Base-by-base conservation (phyloP, 2,797 vertebrate species). In the Diceros bicornis region DNA sequence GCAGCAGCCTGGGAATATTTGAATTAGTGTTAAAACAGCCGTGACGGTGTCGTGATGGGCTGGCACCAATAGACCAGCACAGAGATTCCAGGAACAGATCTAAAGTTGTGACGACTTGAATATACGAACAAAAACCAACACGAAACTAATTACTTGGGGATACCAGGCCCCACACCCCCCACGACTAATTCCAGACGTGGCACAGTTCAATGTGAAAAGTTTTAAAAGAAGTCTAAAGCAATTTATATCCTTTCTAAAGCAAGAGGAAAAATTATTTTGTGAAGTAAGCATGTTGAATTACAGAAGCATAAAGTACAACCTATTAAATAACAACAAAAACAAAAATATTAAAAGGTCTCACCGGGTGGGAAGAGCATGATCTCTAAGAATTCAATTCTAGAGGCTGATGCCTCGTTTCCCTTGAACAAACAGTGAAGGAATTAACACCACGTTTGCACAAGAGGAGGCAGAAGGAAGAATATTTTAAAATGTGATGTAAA, bases 1-100 rank as follows among this genome's bases (percentile, higher is more conserved):
- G 0, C 37, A 0, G 47, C 37, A 12, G 32, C 59, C 57, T 41
- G 7, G 41, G 23, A 44, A 14, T 3, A 27, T 7, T 71, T 16
- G 66, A 3, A 18, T 23, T 5, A 64, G 16, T 0, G 4, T 13
- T 11, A 27, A 12, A 21, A 32, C 52, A 17, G 8, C 37, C 0
- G 0, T 41, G 64, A 27, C 0, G 0, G 20, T 1, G 66, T 17
- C 0, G 1, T 0, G 14, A 12, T 2, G 2, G 50, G 0, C 74
- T 16, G 18, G 21, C 3, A 1, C 41, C 18, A 12, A 32, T 0
- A 41, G 10, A 9, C 61, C 41, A 6, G 87, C 23, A 34, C 52
- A 14, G 23, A 52, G 52, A 17, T 41, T 37, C 1, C 12, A 55
- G 7, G 55, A 29, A 8, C 27, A 47, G 44, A 13, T 4, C 16